Evolutionary conservation across 2,888 invertebrate species (phyloP).

Genomic region (Sinotaia quadrata): DNA sequence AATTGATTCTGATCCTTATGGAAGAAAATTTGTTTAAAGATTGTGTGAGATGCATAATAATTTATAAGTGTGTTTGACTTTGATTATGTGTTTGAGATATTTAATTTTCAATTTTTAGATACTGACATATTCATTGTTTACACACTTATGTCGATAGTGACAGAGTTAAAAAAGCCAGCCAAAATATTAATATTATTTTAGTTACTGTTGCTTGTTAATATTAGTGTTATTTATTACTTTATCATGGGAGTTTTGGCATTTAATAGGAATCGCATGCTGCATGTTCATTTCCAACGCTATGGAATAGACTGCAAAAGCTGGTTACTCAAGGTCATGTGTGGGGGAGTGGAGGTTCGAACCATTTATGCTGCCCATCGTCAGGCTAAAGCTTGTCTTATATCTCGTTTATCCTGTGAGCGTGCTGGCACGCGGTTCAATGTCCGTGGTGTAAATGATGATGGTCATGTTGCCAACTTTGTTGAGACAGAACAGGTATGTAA

Average conservation of each 20-base stretch:
- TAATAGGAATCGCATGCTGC: slow-evolving; percentile 90
- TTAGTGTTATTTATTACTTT: background rate
- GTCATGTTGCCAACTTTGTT: slow-evolving; percentile 99
- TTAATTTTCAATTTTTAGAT: too few species aligned
- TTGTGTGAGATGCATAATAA: too few species aligned
- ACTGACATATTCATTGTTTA: too few species aligned
- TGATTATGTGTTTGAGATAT: too few species aligned
- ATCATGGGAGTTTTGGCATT: too few species aligned
- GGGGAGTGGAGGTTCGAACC: slow-evolving; percentile 96
- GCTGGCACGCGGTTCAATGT: slow-evolving; percentile 99
- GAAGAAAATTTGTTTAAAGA: too few species aligned
- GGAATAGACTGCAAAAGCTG: slow-evolving; percentile 92
- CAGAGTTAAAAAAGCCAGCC: too few species aligned
- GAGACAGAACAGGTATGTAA: slow-evolving; percentile 98
- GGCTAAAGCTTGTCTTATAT: slow-evolving; percentile 92
- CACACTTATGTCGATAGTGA: too few species aligned
- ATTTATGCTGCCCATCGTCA: slow-evolving; percentile 96
- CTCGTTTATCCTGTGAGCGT: slow-evolving; percentile 95
- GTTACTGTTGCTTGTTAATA: too few species aligned
- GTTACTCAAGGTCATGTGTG: slow-evolving; percentile 96
- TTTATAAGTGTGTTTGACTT: too few species aligned
- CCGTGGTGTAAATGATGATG: slow-evolving; percentile 98
- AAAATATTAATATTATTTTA: too few species aligned
- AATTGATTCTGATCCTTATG: too few species aligned
- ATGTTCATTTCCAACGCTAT: slow-evolving; percentile 91